These are phyloP conservation scores for Scleropages formosus DNA, from an alignment of 2,797 vertebrate genomes.

Conservation along the genomic window DNA sequence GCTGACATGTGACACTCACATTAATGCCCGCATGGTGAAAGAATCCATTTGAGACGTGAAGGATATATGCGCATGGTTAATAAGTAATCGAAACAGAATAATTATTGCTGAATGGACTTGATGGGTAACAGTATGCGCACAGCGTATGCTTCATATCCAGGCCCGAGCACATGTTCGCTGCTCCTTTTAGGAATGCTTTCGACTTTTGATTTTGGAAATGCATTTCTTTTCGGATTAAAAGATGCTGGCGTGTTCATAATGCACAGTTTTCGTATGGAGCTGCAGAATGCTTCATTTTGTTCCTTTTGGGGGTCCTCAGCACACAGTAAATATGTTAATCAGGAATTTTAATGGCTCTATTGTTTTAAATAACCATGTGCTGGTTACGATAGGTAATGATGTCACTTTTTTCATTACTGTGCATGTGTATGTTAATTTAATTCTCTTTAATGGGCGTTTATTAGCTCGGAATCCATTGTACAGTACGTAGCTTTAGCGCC, in stretches of 20 bases:
- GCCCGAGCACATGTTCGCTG: not conserved
- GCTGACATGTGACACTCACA: too few species aligned
- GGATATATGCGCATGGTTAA: too few species aligned
- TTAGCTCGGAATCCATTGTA: conserved; percentile 48
- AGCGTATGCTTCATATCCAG: too few species aligned
- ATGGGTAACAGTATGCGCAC: too few species aligned
- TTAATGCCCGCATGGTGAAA: too few species aligned
- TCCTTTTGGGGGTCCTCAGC: conserved; percentile 56
- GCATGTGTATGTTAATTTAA: not conserved
- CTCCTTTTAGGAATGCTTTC: not conserved
- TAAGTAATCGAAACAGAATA: too few species aligned
- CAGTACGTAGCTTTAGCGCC: conserved; percentile 36
- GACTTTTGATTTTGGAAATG: not conserved
- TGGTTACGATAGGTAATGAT: too few species aligned
- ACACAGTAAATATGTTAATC: conserved; percentile 49
- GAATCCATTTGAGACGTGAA: too few species aligned
- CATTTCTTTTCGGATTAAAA: not conserved
- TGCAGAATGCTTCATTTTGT: conserved; percentile 36
- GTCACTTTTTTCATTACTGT: too few species aligned
- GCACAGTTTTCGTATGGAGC: not conserved
- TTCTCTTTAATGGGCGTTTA: not conserved
- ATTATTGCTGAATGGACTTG: too few species aligned
- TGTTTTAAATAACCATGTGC: too few species aligned
- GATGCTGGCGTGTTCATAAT: not conserved
- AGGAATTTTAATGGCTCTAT: too few species aligned